Base-by-base conservation (phyloP, 1,140 invertebrate species). In the Mizuhopecten yessoensis region DNA sequence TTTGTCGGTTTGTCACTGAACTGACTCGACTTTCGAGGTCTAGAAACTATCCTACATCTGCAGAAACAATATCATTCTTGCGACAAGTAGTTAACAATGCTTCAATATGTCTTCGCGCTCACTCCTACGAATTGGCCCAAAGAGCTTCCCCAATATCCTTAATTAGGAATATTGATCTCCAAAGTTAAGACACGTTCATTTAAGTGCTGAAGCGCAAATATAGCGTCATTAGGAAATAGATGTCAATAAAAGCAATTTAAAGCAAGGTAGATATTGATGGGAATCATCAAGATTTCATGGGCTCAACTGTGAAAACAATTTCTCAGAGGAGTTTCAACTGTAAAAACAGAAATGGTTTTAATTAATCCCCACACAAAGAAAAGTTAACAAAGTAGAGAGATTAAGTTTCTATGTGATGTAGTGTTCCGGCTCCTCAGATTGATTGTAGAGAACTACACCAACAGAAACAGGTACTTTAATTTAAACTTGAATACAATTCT, bases 221-320 rank as follows among this genome's bases (percentile, higher is more conserved):
- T n/a, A 29, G 57, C 23, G n/a, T 75, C 57, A 75, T 75, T 75
- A 75, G 57, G 5, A 75, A 29, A 75, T 11, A 29, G 23, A 9
- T 75, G 23, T 75, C 57, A 75, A 75, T 75, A 75, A 29, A 75
- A 75, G 23, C 23, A 75, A 75, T 75, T 29, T 7, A 75, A 75
- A 29, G 23, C 57, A 75, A 57, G 57, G 57, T 75, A 75, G 57
- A 75, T 75, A 75, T n/a, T 7, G 23, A 29, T 29, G 57, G 57
- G 57, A 29, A 75, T 75, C 57, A 75, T 75, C 57, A 75, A 75
- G 23, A 75, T 75, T 75, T 75, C 23, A 75, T 75, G 57, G 57
- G 5, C 57, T 75, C n/a, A 9, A 75, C 57, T 75, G 57, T 29
- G n/a, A 75, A 75, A 75, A 75, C 57, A 75, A 75, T 75, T 75